Base-by-base conservation (phyloP, 2,113 vertebrate species). In the Trogon melanurus region DNA sequence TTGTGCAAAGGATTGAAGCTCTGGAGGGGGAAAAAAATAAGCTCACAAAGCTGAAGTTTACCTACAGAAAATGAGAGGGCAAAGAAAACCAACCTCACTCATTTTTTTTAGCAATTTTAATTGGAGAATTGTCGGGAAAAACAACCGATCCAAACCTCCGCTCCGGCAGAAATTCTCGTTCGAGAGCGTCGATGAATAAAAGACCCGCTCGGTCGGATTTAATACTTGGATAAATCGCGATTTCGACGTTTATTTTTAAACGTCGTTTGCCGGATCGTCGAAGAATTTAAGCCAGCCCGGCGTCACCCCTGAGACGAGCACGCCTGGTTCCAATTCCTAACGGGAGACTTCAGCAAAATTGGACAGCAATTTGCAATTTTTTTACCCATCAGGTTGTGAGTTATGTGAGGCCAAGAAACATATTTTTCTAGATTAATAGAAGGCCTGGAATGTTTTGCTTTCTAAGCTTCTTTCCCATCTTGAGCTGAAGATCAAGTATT, bases 391-490 rank as follows among this genome's bases (percentile, higher is more conserved):
- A 51, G 66, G 47, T 12, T 84, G 60, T 47, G 91, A 79, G 34
- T 79, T 85, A 95, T 70, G 50, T 44, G 13, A 84, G 26, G 86
- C 86, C 91, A 94, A 97, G 69, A 82, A 91, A 91, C 4, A 93
- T 56, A 73, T 94, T 96, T 96, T 93, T 81, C 72, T 85, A 78
- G 62, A 94, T 95, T 88, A 95, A 93, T 1, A 89, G 61, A 73
- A 93, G 20, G 41, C 34, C 62, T 53, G 56, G 78, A 94, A 95
- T 83, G 90, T 91, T 96, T 94, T 91, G 53, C 80, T 96, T 92
- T 95, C 88, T 88, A 72, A 91, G 91, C 44, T 73, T 64, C 74
- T 95, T 93, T 88, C 50, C 25, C 53, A 80, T 76, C 48, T 71
- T 88, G 67, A 90, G 69, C 56, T 15, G 36, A 56, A 80, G 78